Percentiles rank a stretch among this genome's conserved stretches.
Conservation (phyloP, 2,888 invertebrate species). For the Timema cristinae region DNA sequence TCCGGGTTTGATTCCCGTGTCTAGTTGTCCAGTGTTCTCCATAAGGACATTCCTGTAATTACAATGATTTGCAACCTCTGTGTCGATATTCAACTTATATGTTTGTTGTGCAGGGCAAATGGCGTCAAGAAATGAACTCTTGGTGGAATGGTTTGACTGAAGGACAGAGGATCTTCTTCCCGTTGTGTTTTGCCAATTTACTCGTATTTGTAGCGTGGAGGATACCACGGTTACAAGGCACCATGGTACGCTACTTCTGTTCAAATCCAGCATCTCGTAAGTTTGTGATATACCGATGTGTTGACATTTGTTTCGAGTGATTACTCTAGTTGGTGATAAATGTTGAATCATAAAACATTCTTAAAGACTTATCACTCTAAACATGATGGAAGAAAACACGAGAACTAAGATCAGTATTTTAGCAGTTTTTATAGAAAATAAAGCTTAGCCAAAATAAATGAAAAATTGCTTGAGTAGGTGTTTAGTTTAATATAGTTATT, state of each 20-base stretch:
- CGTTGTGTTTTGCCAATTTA: slow-evolving; percentile 73
- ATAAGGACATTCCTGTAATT: too few species aligned
- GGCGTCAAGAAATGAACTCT: slow-evolving; percentile 44
- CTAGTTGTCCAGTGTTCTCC: too few species aligned
- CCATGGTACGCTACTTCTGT: slow-evolving; percentile 82
- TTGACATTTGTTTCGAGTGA: not conserved
- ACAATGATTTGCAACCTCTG: not conserved
- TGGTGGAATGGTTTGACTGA: slow-evolving; percentile 72
- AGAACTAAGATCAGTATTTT: too few species aligned
- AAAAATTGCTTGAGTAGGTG: too few species aligned
- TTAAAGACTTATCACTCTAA: too few species aligned
- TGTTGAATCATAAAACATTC: too few species aligned
- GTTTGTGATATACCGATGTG: slow-evolving; percentile 38
- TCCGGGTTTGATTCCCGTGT: too few species aligned
- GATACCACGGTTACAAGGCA: slow-evolving; percentile 61
- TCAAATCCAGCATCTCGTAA: slow-evolving; percentile 74
- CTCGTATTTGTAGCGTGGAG: slow-evolving; percentile 81
- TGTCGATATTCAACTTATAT: not conserved
- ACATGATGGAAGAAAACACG: too few species aligned
- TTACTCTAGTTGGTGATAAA: too few species aligned
- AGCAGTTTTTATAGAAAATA: too few species aligned
- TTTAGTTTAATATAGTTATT: too few species aligned
- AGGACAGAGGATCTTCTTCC: slow-evolving; percentile 73
- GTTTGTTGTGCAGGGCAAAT: slow-evolving; percentile 33
- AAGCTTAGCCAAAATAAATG: too few species aligned